Base-by-base conservation (phyloP, 2,797 vertebrate species). In the Rhinophrynus dorsalis region DNA sequence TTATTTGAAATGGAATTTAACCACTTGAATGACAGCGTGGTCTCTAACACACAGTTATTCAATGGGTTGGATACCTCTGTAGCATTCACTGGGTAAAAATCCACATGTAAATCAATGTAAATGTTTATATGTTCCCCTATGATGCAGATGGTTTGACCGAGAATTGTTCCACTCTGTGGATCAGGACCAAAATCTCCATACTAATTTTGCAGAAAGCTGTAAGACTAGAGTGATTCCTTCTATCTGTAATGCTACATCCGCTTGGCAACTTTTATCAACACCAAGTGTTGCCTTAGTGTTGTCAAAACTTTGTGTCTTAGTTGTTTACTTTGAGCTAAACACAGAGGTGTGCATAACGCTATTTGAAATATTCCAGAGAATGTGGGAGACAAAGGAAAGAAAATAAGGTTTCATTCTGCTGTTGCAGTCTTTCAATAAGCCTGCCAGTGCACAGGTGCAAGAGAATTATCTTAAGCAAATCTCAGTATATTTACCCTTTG, bases 381-480 rank as follows among this genome's bases (percentile, higher is more conserved):
- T 45, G 24, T 20, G 1, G 11, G 6, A 66, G 15, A 60, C 55
- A 66, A 73, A 52, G 70, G 11, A 17, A n/a, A n/a, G 45, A 35
- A 51, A 17, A 8, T 7, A 72, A 59, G 44, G 44, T 65, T 72
- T 24, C 61, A 51, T 26, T 65, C 55, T 17, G 55, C 47, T 26
- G 45, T 44, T 45, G 15, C 61, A 59, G 45, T 73, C 69, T 73
- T 59, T 73, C 62, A 73, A 67, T 52, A 50, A 8, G 37, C 18
- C 24, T 66, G 54, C 65, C 27, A 9, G 29, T 26, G 47, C 70
- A 73, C 70, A 73, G 70, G 70, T 73, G 70, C 70, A 73, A 65
- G 47, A 37, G 70, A 73, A 73, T 73, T 73, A 73, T 73, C 70
- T 73, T 73, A 73, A 73, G 62, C 70, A 67, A 73, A 73, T 73